Conservation (phyloP, 30 jellyfish, hydroid and myxozoan genomes). For the Aurelia aurita region DNA sequence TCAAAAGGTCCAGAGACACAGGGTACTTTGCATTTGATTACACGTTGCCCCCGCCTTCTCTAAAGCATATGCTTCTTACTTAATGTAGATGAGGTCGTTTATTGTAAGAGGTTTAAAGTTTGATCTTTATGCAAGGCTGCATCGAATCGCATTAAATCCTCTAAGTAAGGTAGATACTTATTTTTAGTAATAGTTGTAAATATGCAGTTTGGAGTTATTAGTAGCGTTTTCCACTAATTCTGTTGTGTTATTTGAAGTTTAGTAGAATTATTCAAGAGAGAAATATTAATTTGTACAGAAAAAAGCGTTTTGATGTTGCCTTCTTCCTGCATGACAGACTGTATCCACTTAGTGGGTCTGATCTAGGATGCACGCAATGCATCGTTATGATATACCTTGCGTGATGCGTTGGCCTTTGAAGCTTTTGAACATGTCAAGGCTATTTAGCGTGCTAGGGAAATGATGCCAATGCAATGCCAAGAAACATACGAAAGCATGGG, state of each 20-base stretch:
- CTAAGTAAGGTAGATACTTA: not conserved
- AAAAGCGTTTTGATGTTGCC: not conserved
- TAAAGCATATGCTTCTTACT: too few species aligned
- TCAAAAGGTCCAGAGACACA: too few species aligned
- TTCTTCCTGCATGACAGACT: not conserved
- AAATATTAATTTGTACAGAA: not conserved
- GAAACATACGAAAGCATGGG: too few species aligned
- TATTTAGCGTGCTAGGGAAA: too few species aligned
- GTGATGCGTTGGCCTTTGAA: too few species aligned
- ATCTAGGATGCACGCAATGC: too few species aligned
- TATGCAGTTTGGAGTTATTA: conserved; percentile 1
- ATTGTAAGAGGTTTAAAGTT: not conserved
- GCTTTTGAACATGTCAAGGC: too few species aligned
- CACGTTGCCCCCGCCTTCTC: too few species aligned
- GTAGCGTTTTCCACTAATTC: not conserved
- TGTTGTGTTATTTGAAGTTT: conserved; percentile 10
- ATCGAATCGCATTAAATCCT: not conserved
- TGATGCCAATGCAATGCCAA: too few species aligned
- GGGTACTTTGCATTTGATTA: too few species aligned
- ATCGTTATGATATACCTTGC: too few species aligned
- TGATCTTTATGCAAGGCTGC: not conserved
- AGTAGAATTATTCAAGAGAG: not conserved
- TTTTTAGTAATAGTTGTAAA: not conserved
- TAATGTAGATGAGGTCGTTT: too few species aligned
- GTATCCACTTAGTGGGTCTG: not conserved